phyloP scores from a whole-genome alignment of 2,113 vertebrate species.

The Emydocephalus ijimae region DNA sequence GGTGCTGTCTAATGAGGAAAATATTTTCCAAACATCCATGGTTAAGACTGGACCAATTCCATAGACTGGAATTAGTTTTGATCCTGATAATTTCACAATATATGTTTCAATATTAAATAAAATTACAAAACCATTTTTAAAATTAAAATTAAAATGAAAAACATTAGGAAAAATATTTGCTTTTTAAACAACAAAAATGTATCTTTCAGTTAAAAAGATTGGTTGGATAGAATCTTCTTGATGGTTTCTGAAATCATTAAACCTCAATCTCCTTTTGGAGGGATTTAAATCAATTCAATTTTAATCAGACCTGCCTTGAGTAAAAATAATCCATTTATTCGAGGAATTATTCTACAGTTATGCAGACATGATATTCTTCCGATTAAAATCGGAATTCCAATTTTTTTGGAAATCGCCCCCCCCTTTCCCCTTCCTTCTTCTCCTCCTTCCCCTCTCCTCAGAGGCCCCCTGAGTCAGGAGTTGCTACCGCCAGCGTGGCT shows the following conservation, averaged over 20 bases:
- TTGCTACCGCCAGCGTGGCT: no score
- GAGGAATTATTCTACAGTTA: not conserved
- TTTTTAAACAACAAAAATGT: not conserved
- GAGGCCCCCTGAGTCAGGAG: no score
- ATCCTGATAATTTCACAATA: not conserved
- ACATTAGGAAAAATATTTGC: not conserved
- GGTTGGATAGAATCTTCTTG: not conserved
- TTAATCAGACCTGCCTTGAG: not conserved
- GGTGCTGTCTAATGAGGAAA: not conserved
- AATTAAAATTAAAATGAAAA: not conserved
- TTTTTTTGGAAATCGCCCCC: no score
- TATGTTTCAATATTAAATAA: not conserved
- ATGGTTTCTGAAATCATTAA: not conserved
- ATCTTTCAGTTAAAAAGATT: not conserved
- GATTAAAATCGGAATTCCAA: no score
- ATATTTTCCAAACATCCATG: not conserved
- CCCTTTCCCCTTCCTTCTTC: no score
- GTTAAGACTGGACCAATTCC: not conserved
- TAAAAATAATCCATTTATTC: not conserved
- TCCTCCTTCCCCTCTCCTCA: no score
- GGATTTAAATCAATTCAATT: not conserved
- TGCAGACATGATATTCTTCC: no score
- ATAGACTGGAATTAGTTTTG: not conserved
- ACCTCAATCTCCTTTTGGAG: not conserved
- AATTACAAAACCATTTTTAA: not conserved